phyloP scores from a whole-genome alignment of 1,140 invertebrate genomes.

The Heterodera schachtii region DNA sequence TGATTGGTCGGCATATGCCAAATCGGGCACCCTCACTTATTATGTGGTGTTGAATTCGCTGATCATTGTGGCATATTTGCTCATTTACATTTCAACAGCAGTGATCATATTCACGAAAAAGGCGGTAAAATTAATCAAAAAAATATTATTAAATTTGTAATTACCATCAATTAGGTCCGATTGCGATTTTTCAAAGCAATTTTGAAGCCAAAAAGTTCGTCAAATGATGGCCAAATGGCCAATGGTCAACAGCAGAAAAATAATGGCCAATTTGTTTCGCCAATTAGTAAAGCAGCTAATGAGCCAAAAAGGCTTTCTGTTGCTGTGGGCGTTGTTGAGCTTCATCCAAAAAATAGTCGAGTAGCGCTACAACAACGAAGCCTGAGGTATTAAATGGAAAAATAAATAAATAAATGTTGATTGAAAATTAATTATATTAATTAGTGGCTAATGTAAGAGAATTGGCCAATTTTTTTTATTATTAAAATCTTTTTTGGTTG shows the following conservation, averaged over 20 bases:
- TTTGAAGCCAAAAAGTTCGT: not conserved
- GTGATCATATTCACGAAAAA: slow-evolving; percentile 17
- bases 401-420: too few relatives aligned
- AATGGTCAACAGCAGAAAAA: not conserved
- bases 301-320: too few relatives aligned
- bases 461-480: too few relatives aligned
- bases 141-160: not conserved
- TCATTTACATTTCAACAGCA: slow-evolving; percentile 18
- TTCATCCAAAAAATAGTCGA: not conserved
- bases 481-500: too few relatives aligned
- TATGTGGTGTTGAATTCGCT: slow-evolving; percentile 7
- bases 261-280: too few relatives aligned
- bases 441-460: too few relatives aligned
- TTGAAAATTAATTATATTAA: not conserved
- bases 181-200: slow-evolving; percentile 15
- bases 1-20: slow-evolving; percentile 25
- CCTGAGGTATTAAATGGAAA: not conserved
- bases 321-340: not conserved
- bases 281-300: too few relatives aligned
- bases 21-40: slow-evolving; percentile 13
- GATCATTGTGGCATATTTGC: slow-evolving; percentile 4
- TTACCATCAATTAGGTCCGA: slow-evolving; percentile 5
- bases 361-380: not conserved
- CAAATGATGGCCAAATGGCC: not conserved
- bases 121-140: not conserved